Base-by-base conservation (phyloP, 37 sponge, comb jelly and placozoan species). In the Oscarella lobularis region DNA sequence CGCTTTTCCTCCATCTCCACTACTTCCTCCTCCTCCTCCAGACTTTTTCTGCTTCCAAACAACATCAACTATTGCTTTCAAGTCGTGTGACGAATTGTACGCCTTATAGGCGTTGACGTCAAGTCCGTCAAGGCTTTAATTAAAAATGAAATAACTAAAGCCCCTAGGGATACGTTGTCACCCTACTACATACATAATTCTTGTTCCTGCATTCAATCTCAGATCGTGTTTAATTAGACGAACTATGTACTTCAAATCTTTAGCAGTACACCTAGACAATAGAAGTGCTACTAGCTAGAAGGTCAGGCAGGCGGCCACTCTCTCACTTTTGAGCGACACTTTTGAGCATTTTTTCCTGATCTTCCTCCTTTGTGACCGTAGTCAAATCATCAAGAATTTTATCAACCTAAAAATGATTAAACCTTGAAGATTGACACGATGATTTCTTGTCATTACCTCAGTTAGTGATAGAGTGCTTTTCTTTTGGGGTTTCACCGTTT, bases 181-280 rank as follows among this genome's bases (percentile, higher is more conserved):
- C 1, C 33, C 4, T n/a, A 6, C 2, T 2, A 79, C 86, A 83
- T 54, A 92, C 92, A 97, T 73, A 37, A 81, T 88, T 66, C 89
- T 97, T 3, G 92, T 80, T 40, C 99, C 88, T 72, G 99, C 91
- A 74, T 85, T 85, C 38, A 90, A 93, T 0, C 95, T 66, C 67
- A 97, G 76, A 66, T 97, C 99, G 31, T 93, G 86, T 78, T 93
- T 93, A 30, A 97, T 85, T 67, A 97, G 79, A 38, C 92, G 79
- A 5, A 97, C 79, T 20, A 90, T 82, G 74, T 87, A 89, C 78
- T 84, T 83, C 27, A 97, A 80, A 38, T 93, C 91, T 2, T 80
- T 74, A 5, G 60, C 39, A 9, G 95, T 87, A 40, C 89, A 92
- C 67, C 92, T 91, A 71, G 41, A 48, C 60, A 48, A 20, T 48